phyloP scores from a whole-genome alignment of 2,888 invertebrate species.

The Panopea generosa region DNA sequence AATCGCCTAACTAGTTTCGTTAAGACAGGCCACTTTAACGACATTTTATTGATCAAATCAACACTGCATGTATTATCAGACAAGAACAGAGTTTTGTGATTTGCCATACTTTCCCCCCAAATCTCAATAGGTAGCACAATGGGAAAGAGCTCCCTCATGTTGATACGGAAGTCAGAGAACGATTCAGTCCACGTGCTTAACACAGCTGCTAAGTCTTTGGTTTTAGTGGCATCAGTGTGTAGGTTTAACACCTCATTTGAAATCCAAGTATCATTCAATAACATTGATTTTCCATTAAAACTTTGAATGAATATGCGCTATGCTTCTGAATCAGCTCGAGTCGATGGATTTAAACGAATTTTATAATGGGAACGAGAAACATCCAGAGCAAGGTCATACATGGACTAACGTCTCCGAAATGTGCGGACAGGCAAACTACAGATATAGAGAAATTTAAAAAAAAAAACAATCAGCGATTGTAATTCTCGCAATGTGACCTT shows the following conservation, averaged over 20 bases:
- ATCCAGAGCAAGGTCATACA: conserved; percentile 32
- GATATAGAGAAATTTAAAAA: conserved; percentile 13
- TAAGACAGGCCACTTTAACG: conserved; percentile 8
- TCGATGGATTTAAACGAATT: conserved; percentile 30
- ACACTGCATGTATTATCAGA: conserved; percentile 26
- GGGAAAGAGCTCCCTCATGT: neutral
- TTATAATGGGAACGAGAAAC: conserved; percentile 16
- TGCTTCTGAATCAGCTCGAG: conserved; percentile 25
- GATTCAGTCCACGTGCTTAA: neutral
- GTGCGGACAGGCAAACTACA: conserved; percentile 19
- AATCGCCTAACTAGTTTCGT: no score
- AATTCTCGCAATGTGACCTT: conserved; percentile 25
- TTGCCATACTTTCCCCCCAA: neutral
- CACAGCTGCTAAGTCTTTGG: neutral
- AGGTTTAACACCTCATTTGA: neutral
- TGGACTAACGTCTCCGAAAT: conserved; percentile 28
- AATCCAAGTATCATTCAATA: conserved; percentile 14
- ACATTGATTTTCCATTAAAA: no score
- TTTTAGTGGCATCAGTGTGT: neutral
- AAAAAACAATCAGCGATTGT: conserved; percentile 25
- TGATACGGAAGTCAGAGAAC: neutral
- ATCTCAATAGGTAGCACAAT: neutral
- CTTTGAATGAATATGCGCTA: conserved; percentile 37
- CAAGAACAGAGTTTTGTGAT: conserved; percentile 37
- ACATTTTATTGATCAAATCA: conserved; percentile 38